Base-by-base conservation (phyloP, 2,797 vertebrate genomes). In the Urophycis tenuis region DNA sequence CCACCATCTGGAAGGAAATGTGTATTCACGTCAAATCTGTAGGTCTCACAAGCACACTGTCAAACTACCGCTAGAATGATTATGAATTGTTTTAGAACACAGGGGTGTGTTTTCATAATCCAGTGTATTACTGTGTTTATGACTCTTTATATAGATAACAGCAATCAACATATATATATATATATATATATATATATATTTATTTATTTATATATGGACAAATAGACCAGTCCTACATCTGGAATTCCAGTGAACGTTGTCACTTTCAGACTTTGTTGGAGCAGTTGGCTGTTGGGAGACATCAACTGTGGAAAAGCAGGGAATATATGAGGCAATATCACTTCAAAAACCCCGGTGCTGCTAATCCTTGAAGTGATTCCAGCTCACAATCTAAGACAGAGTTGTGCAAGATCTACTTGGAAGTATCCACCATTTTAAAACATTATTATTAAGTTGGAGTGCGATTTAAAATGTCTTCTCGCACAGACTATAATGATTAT, bases 211-310 rank as follows among this genome's bases (percentile, higher is more conserved):
- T 7, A 60, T n/a, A 25, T 17, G 0, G 5, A 8, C 8, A 3
- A 72, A 73, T 73, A 22, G 25, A 69, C 29, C n/a, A 81, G 77
- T 84, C 85, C 15, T 84, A 86, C 87, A 60, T 82, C 67, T 83
- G 74, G 74, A 75, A 35, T 90, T 85, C 86, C 82, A 88, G 81
- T 84, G 80, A 80, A 85, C 77, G 0, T 53, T 12, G 9, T 87
- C 85, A 2, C 72, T 79, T 73, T 89, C 80, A 22, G 49, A 33
- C 69, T 77, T 79, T 83, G 25, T 80, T 19, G 80, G 78, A 14
- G 36, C 19, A 10, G 82, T 75, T 34, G 75, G 77, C 74, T 82
- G 79, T 22, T 73, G 73, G 7, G 76, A 73, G 53, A 35, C 1
- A 45, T 76, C 19, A n/a, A 81, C 86, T 83, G 75, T 25, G 60